Conservation (phyloP, 2,113 vertebrate genomes). For the Sander lucioperca region DNA sequence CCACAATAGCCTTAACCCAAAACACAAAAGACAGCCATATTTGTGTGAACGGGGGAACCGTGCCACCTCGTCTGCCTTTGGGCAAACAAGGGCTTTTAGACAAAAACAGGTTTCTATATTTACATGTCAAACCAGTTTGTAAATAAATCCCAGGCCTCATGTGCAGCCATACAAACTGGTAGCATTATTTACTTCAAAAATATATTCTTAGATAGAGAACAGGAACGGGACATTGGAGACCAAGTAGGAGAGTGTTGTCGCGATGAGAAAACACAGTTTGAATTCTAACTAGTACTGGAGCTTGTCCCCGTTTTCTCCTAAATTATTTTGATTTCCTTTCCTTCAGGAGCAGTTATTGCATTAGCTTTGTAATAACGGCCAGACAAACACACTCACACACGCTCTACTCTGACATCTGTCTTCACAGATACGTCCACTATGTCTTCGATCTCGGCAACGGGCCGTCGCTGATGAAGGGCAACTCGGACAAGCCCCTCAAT, state of each 20-base stretch:
- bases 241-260: not conserved
- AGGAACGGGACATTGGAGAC: not conserved
- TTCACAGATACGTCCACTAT: constrained; percentile 91
- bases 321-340: not conserved
- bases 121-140: constrained; percentile 33
- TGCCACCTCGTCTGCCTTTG: constrained; percentile 33
- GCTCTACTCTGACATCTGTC: not conserved
- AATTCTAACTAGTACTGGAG: not conserved
- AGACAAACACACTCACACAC: not conserved
- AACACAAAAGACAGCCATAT: constrained; percentile 62
- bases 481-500: constrained; percentile 93
- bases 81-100: constrained; percentile 34
- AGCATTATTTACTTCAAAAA: not conserved
- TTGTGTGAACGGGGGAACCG: constrained; percentile 44
- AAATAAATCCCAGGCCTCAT: constrained; percentile 1
- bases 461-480: constrained; percentile 95
- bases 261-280: constrained; percentile 5
- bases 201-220: not conserved
- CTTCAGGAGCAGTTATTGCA: not conserved
- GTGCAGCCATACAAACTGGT: not conserved
- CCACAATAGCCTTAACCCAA: constrained; percentile 56
- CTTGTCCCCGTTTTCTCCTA: not conserved
- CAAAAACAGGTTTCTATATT: constrained; percentile 51
- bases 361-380: not conserved
- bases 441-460: constrained; percentile 96